Evolutionary conservation across 2,888 invertebrate species (phyloP), one percentile per base, ranked within the genome.

Genomic region (Exocentrus adspersus): DNA sequence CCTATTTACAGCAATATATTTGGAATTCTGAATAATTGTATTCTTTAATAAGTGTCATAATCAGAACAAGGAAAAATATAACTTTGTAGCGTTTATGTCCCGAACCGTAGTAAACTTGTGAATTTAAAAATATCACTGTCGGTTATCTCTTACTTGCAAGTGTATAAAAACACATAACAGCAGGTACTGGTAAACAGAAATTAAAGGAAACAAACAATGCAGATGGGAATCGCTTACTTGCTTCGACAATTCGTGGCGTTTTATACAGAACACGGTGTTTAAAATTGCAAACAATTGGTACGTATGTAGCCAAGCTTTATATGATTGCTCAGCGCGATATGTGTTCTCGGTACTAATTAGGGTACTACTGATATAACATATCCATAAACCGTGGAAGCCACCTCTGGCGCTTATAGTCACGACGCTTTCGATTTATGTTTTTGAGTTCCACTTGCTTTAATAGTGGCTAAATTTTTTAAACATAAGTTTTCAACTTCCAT

Each of bases 271-370:
- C 24, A 45, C 21, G 43, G 54, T 16, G 37, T 41, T 41, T 37
- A 43, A 54, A 52, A 54, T 42, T 56, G 32, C 45, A 56, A 56
- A 56, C 12, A 56, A 56, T 30, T 16, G 20, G 43, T 56, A 56
- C 30, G 45, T 45, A 56, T 45, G 24, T 45, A 24, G 56, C 43
- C 24, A 30, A 41, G 12, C 20, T 45, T 28, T 56, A 45, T 56
- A 56, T 30, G 56, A 56, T 56, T 45, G 17, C 16, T 45, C 45
- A 17, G 12, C 5, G 32, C 56, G 56, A 56, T 56, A 56, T 41
- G 66, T 59, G 63, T 71, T 72, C 72, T 65, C 57, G 68, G 71
- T 70, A 72, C 71, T 72, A 72, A 72, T 72, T 71, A 72, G 72
- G 64, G 69, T 65, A 70, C 68, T 71, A 71, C 67, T 65, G 62